Conservation (phyloP, 92 coral and sea anemone species). For the Desmophyllum pertusum region DNA sequence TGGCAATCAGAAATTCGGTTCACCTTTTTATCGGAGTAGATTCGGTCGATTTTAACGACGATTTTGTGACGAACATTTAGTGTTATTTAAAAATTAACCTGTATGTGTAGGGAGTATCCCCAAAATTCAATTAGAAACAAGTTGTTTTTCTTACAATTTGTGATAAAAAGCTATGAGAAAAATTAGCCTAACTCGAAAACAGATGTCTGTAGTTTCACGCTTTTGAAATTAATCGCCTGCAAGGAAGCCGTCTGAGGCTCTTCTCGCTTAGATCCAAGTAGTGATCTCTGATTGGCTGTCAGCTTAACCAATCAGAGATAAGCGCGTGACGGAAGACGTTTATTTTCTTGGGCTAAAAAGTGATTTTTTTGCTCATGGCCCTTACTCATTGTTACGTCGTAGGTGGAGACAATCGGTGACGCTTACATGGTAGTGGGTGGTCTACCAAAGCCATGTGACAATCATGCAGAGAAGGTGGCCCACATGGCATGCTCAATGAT, state of each 20-base stretch:
- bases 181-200: neutral
- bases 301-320: neutral
- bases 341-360: too few species aligned
- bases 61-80: too few species aligned
- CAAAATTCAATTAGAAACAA: neutral
- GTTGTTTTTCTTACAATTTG: neutral
- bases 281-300: neutral
- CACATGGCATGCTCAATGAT: slow-evolving; percentile 96
- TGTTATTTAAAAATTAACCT: too few species aligned
- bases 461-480: slow-evolving; percentile 95
- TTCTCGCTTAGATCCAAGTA: too few species aligned
- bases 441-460: slow-evolving; percentile 94
- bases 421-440: slow-evolving; percentile 99
- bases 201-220: too few species aligned
- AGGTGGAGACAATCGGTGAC: slow-evolving; percentile 99
- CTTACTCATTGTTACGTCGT: neutral
- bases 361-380: neutral
- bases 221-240: too few species aligned
- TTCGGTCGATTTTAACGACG: too few species aligned
- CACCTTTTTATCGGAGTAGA: too few species aligned
- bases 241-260: too few species aligned
- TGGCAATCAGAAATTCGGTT: neutral
- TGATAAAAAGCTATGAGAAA: too few species aligned
- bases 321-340: neutral
- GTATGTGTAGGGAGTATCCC: too few species aligned